Percentiles rank a stretch among this genome's conserved stretches.
phyloP scores from a whole-genome alignment of 2,113 vertebrate genomes.

The Chloebia gouldiae region DNA sequence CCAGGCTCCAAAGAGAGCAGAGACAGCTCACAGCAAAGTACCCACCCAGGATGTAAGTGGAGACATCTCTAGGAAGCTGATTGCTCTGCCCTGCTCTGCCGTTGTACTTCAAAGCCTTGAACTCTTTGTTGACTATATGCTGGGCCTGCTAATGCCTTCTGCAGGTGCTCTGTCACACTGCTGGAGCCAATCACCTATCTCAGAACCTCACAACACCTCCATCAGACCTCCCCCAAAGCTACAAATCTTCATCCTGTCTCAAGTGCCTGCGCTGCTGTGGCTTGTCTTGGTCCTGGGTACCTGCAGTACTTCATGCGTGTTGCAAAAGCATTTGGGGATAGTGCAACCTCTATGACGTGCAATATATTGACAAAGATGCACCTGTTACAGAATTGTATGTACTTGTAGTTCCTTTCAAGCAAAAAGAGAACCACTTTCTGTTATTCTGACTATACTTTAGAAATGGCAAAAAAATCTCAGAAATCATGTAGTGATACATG shows the following conservation, averaged over 20 bases:
- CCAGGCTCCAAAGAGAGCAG: neutral
- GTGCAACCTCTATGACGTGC: rapidly evolving
- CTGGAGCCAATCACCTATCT: neutral
- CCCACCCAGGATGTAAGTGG: neutral
- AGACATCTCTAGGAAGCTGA: neutral
- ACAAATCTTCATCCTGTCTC: neutral
- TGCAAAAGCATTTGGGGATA: neutral
- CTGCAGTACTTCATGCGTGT: neutral
- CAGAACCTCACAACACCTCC: neutral
- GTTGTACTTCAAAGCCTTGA: neutral
- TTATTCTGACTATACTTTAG: neutral
- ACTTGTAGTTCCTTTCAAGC: neutral
- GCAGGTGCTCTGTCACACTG: neutral
- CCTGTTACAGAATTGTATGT: neutral
- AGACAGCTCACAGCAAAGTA: neutral
- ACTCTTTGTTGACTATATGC: neutral
- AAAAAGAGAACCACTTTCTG: neutral
- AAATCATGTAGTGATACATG: neutral
- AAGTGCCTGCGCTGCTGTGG: neutral
- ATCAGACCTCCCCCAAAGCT: neutral
- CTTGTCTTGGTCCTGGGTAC: neutral
- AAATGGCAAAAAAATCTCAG: neutral
- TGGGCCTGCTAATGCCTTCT: neutral
- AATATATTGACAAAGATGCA: neutral
- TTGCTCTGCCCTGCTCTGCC: neutral